These are phyloP conservation scores for Parelbella ahira DNA, from an alignment of 2,888 invertebrate genomes.

Conservation along the genomic window DNA sequence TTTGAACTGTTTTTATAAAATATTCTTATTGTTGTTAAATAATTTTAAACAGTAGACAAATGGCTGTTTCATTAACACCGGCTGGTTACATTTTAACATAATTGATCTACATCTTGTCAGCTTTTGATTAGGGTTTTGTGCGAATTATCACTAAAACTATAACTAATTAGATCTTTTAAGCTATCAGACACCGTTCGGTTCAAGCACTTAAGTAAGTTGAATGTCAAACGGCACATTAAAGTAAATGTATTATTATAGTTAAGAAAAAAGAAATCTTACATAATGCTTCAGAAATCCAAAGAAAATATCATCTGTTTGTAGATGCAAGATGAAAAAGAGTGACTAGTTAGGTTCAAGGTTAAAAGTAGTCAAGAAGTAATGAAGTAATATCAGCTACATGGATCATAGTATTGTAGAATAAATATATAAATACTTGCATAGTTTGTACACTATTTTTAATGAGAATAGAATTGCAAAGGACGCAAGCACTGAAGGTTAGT, in stretches of 20 bases:
- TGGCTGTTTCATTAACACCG: conserved; percentile 21
- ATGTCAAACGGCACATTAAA: conserved; percentile 45
- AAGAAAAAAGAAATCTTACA: conserved; percentile 54
- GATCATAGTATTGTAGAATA: conserved; percentile 28
- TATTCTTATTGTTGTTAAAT: conserved; percentile 12
- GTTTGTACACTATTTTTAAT: conserved; percentile 37
- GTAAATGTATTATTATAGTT: conserved; percentile 33
- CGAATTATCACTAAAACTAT: conserved; percentile 20
- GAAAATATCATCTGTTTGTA: conserved; percentile 63
- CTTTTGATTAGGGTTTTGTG: conserved; percentile 11
- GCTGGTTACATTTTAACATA: conserved; percentile 14
- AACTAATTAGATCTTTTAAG: conserved; percentile 32
- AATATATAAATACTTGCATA: conserved; percentile 16
- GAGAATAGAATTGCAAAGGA: conserved; percentile 48
- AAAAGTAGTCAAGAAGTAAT: conserved; percentile 26
- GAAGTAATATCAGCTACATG: conserved; percentile 26
- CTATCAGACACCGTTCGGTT: conserved; percentile 47
- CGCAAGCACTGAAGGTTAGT: conserved; percentile 55
- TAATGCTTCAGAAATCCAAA: conserved; percentile 66
- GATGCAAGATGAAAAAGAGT: conserved; percentile 64
- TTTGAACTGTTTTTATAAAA: conserved; percentile 14
- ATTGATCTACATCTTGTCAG: conserved; percentile 21
- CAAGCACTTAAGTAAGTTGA: conserved; percentile 29
- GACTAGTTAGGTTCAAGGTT: conserved; percentile 50
- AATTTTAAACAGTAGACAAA: conserved; percentile 20